A percentile compares a stretch with the other conserved stretches of the same genome.
Evolutionary conservation across 1,140 invertebrate species (phyloP).

Genomic region (Maniola jurtina): DNA sequence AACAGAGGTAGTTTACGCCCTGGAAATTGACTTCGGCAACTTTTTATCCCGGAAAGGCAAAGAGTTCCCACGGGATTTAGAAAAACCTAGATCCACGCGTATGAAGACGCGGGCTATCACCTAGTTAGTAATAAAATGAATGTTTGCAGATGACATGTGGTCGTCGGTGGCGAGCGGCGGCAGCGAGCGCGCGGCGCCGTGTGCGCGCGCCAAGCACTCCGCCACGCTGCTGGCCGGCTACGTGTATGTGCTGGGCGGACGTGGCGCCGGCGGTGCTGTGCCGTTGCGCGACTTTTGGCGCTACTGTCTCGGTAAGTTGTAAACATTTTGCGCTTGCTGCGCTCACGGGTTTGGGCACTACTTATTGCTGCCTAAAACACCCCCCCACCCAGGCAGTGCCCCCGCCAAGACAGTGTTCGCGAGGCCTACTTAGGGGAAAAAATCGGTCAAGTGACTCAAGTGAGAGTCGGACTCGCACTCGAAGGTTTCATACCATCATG

Average conservation of each 20-base stretch:
- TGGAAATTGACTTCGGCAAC: too few relatives aligned
- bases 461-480: too few relatives aligned
- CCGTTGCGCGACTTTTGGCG: constrained; percentile 92
- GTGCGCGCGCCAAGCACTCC: constrained; percentile 89
- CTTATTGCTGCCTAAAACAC: too few relatives aligned
- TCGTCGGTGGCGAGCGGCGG: constrained; percentile 49
- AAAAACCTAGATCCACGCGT: too few relatives aligned
- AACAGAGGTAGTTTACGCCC: too few relatives aligned
- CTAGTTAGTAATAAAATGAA: not conserved
- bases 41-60: too few relatives aligned
- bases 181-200: constrained; percentile 69
- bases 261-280: constrained; percentile 85
- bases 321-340: not conserved
- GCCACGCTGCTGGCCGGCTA: constrained; percentile 86
- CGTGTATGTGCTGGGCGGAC: constrained; percentile 90
- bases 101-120: too few relatives aligned
- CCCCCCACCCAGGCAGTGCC: too few relatives aligned
- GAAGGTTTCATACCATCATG: too few relatives aligned
- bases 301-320: constrained; percentile 85
- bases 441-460: too few relatives aligned
- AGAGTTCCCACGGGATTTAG: too few relatives aligned
- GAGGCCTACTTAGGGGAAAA: too few relatives aligned
- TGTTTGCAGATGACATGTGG: constrained; percentile 49
- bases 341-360: not conserved
- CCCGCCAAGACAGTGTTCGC: not conserved